These are phyloP conservation scores for Mesocricetus auratus DNA, from an alignment of 2,113 vertebrate genomes.

Conservation along the genomic window DNA sequence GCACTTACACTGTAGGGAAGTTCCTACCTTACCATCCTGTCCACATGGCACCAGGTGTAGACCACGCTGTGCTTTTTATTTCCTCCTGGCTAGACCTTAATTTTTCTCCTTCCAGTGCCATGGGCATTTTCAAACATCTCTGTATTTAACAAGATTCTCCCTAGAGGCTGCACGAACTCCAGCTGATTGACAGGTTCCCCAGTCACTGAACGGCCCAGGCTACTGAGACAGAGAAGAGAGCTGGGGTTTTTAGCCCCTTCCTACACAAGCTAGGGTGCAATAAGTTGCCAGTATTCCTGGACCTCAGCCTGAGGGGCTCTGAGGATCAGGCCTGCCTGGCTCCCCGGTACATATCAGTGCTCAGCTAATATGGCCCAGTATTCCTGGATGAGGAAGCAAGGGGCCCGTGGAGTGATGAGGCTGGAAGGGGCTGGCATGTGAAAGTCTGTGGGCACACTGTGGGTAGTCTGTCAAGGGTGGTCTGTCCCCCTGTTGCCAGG, in stretches of 20 bases:
- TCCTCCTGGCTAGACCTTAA: background rate
- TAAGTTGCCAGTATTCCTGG: background rate
- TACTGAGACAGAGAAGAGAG: background rate
- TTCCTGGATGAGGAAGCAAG: background rate
- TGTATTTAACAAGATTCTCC: rapidly evolving
- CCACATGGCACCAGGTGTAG: rapidly evolving
- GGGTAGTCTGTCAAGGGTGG: rapidly evolving
- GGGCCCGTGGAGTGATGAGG: background rate
- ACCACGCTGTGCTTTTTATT: background rate
- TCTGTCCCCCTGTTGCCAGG: background rate
- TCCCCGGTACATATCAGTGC: rapidly evolving
- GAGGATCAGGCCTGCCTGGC: background rate
- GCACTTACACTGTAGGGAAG: background rate
- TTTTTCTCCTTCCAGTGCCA: rapidly evolving
- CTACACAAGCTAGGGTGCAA: rapidly evolving
- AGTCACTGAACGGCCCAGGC: background rate
- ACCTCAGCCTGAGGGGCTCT: rapidly evolving
- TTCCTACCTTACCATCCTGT: rapidly evolving
- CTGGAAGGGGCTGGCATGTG: too few relatives aligned
- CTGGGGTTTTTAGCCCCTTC: background rate
- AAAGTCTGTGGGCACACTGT: too few relatives aligned
- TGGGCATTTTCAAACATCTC: background rate
- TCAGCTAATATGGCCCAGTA: too few relatives aligned
- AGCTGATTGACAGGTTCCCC: background rate
- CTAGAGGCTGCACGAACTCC: rapidly evolving